Conservation (phyloP, 64 coral and sea anemone genomes). For the Platygyra sinensis region DNA sequence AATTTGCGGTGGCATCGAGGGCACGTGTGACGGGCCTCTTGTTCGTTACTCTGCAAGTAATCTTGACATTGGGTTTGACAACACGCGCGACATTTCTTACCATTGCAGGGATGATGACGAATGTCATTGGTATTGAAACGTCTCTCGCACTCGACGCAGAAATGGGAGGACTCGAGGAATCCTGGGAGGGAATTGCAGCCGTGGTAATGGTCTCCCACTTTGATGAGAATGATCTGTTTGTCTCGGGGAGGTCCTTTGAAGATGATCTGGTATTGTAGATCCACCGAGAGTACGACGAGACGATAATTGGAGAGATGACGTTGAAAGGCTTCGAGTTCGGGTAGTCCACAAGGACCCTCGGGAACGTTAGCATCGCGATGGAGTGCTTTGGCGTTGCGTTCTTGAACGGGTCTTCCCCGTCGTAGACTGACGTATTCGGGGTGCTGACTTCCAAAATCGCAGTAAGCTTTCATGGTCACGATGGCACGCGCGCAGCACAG, state of each 20-base stretch:
- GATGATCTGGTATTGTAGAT: conserved; percentile 31
- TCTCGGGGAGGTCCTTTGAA: conserved; percentile 31
- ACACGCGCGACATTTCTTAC: not conserved
- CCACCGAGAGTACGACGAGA: conserved; percentile 46
- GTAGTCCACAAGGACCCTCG: conserved; percentile 27
- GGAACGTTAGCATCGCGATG: conserved; percentile 45
- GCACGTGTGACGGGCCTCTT: too few relatives aligned
- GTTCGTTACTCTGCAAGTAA: not conserved
- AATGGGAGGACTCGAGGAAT: conserved; percentile 20
- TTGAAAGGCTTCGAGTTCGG: conserved; percentile 45
- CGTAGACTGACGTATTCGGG: too few relatives aligned
- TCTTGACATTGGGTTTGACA: not conserved
- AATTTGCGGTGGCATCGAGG: too few relatives aligned
- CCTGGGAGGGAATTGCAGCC: conserved; percentile 38
- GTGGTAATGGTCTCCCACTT: conserved; percentile 36
- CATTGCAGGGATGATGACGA: not conserved
- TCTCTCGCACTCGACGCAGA: not conserved
- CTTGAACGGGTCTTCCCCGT: too few relatives aligned
- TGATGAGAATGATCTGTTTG: conserved; percentile 6
- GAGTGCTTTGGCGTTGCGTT: conserved; percentile 10
- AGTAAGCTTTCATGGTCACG: not conserved
- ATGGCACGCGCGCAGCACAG: conserved; percentile 43
- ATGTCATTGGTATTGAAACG: not conserved
- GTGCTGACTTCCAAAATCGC: too few relatives aligned
- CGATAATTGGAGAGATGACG: not conserved